phyloP scores from a whole-genome alignment of 30 jellyfish, hydroid and myxozoan genomes.

The Nemopilema nomurai region DNA sequence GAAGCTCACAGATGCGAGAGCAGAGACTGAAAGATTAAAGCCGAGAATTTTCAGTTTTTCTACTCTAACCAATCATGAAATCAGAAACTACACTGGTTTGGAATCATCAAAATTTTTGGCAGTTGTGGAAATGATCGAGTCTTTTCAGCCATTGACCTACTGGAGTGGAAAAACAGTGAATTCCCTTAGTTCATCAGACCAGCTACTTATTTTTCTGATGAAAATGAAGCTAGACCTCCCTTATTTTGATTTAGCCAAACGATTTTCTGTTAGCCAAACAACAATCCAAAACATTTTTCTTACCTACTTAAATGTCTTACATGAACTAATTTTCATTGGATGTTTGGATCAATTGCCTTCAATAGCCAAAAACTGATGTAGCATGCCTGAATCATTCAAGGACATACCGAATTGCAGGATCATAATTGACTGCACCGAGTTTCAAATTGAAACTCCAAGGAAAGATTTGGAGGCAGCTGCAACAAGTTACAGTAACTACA shows the following conservation, averaged over 20 bases:
- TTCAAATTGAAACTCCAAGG: constrained; percentile 28
- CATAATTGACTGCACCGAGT: constrained; percentile 31
- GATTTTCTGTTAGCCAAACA: constrained; percentile 14
- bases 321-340: constrained; percentile 19
- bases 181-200: constrained; percentile 1
- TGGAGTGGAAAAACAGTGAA: constrained; percentile 18
- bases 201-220: constrained; percentile 20
- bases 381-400: constrained; percentile 40
- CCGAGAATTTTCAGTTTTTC: constrained; percentile 1
- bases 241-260: constrained; percentile 15
- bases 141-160: constrained; percentile 4
- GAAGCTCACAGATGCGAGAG: constrained; percentile 8
- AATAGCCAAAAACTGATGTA: constrained; percentile 26
- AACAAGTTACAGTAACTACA: constrained; percentile 28
- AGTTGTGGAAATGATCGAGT: not conserved
- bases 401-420: constrained; percentile 39
- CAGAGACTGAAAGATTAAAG: not conserved
- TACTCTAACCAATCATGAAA: not conserved
- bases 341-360: constrained; percentile 31
- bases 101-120: not conserved
- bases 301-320: constrained; percentile 3
- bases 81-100: constrained; percentile 19
- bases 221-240: constrained; percentile 21
- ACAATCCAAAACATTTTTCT: not conserved
- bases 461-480: constrained; percentile 36